phyloP scores from a whole-genome alignment of 2,113 vertebrate genomes.

The Odocoileus hemionus region DNA sequence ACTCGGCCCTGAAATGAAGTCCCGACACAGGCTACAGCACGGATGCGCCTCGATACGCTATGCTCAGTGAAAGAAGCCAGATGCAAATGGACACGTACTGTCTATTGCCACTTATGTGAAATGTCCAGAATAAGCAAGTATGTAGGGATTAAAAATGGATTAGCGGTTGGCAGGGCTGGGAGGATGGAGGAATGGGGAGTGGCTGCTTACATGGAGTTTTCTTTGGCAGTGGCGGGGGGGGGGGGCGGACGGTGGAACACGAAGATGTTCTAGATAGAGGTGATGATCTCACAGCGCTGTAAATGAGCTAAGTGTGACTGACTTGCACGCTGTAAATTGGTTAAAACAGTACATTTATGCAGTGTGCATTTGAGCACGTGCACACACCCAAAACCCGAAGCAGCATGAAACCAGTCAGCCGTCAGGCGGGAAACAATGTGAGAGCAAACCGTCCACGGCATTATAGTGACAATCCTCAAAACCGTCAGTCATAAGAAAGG shows the following conservation, averaged over 20 bases:
- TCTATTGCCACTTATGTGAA: neutral
- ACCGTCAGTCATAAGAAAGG: neutral
- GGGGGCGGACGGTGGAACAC: neutral
- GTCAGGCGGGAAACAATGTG: neutral
- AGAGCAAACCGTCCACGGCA: neutral
- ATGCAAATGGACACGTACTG: neutral
- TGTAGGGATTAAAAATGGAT: neutral
- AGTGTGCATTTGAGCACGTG: no score
- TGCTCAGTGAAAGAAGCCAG: neutral
- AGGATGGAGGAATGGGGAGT: neutral
- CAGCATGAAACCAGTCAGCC: neutral
- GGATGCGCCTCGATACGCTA: no score
- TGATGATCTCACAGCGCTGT: neutral
- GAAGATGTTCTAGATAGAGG: neutral
- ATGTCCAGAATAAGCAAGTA: neutral
- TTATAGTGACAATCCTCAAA: neutral
- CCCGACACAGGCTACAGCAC: neutral
- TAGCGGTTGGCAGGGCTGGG: neutral
- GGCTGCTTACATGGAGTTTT: neutral
- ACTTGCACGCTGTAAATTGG: neutral
- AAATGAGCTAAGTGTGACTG: neutral
- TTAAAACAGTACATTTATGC: neutral
- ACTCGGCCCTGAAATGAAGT: neutral
- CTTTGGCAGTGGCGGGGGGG: accelerated
- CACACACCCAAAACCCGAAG: neutral